Base-by-base conservation (phyloP, 2,797 vertebrate genomes). In the Miichthys miiuy region DNA sequence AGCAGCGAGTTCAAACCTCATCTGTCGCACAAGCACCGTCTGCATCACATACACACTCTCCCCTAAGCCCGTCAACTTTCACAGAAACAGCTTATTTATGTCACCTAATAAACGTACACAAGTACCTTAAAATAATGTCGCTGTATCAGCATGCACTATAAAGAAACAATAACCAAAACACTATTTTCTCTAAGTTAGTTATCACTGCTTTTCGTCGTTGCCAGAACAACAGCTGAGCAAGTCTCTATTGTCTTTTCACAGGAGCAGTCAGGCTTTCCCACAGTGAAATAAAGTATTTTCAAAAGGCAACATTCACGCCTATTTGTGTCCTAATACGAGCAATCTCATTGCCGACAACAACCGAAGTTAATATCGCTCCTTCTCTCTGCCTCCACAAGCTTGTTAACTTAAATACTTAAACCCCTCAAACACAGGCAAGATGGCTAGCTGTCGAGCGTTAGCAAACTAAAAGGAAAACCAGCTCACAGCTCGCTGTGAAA, bases 381-480 rank as follows among this genome's bases (percentile, higher is more conserved):
- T 50, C 46, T 55, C 20, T 46, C 27, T 14, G 13, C 50, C 52
- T 50, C 4, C 7, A 64, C 77, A 60, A 82, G 76, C 82, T 57
- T 27, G 66, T 74, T 21, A 79, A 87, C 75, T 90, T 82, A 68
- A 89, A 89, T 55, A 81, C 85, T 88, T 86, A 47, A 75, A 88
- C 74, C 80, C 83, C 54, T 66, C 30, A 85, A 85, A 88, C 81
- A 88, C 83, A 62, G 64, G 77, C 91, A 88, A 93, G 69, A 89
- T 88, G 89, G 93, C 92, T 92, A 91, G 87, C 90, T 78, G 68
- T 55, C 75, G 75, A 80, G 75, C 78, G 83, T 65, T 89, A 89
- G 87, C 89, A 77, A 83, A 86, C 85, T 87, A 82, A 81, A 85
- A 83, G 13, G 48, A 17, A 72, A 78, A 68, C 42, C 75, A 75